phyloP scores from a whole-genome alignment of 2,113 vertebrate genomes.

The Cygnus atratus region DNA sequence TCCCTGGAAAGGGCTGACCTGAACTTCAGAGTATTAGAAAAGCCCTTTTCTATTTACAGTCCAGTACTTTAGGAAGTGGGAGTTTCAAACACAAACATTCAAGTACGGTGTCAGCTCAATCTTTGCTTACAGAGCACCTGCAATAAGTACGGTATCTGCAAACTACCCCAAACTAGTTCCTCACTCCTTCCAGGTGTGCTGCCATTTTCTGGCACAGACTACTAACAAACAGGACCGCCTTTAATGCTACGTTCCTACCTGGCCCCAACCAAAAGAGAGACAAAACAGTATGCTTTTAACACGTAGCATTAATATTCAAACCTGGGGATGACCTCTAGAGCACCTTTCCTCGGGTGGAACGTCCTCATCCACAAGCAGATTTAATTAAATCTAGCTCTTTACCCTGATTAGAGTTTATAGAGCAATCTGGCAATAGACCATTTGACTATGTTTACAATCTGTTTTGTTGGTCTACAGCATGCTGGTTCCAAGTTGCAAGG shows the following conservation, averaged over 20 bases:
- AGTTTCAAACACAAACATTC: neutral
- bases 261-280: neutral
- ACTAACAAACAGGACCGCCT: neutral
- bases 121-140: neutral
- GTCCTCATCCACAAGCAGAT: conserved; percentile 16
- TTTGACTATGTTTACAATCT: neutral
- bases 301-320: neutral
- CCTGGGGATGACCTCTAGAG: neutral
- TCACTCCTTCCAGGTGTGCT: neutral
- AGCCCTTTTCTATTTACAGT: neutral
- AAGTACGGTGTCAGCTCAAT: neutral
- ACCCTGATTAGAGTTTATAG: conserved; percentile 32
- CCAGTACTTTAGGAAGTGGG: neutral
- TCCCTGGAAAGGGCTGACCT: neutral
- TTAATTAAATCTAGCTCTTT: conserved; percentile 43
- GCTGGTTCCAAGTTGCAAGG: neutral
- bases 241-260: neutral
- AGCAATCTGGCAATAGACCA: neutral
- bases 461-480: neutral
- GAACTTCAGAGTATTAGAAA: neutral
- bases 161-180: neutral
- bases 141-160: neutral
- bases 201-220: neutral
- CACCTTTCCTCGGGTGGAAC: neutral
- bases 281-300: neutral